Evolutionary conservation across 2,888 invertebrate species (phyloP).

Genomic region (Sminthurides aquaticus): DNA sequence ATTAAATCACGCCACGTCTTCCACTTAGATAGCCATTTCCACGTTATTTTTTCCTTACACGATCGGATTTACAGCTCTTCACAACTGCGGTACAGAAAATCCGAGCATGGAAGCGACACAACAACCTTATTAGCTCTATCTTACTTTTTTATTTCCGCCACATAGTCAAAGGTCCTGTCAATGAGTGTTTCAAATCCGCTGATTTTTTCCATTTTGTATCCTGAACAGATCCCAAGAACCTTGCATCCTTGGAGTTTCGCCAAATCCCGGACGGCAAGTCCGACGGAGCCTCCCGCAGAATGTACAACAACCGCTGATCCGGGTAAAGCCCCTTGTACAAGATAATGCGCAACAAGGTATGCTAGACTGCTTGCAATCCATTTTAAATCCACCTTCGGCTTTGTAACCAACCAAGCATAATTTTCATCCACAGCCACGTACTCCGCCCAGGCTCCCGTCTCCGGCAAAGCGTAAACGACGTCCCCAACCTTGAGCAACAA

Average conservation of each 20-base stretch:
- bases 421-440: slow-evolving; percentile 71
- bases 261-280: slow-evolving; percentile 39
- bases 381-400: slow-evolving; percentile 53
- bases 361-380: slow-evolving; percentile 78
- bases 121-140: too few species aligned
- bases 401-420: slow-evolving; percentile 65
- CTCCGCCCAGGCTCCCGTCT: slow-evolving; percentile 81
- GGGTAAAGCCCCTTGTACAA: slow-evolving; percentile 71
- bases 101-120: too few species aligned
- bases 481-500: slow-evolving; percentile 66
- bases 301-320: slow-evolving; percentile 73
- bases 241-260: slow-evolving; percentile 58
- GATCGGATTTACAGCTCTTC: too few species aligned
- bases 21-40: background rate
- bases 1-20: too few species aligned
- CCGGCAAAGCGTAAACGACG: slow-evolving; percentile 73
- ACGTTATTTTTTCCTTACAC: background rate
- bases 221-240: slow-evolving; percentile 76
- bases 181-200: slow-evolving; percentile 67
- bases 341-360: slow-evolving; percentile 75
- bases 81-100: too few species aligned
- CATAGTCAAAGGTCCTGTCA: slow-evolving; percentile 73
- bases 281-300: slow-evolving; percentile 81
- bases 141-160: slow-evolving; percentile 76
- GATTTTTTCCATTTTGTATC: slow-evolving; percentile 74